These are phyloP conservation scores for Prinia subflava DNA, from an alignment of 2,113 vertebrate genomes.

Conservation along the genomic window DNA sequence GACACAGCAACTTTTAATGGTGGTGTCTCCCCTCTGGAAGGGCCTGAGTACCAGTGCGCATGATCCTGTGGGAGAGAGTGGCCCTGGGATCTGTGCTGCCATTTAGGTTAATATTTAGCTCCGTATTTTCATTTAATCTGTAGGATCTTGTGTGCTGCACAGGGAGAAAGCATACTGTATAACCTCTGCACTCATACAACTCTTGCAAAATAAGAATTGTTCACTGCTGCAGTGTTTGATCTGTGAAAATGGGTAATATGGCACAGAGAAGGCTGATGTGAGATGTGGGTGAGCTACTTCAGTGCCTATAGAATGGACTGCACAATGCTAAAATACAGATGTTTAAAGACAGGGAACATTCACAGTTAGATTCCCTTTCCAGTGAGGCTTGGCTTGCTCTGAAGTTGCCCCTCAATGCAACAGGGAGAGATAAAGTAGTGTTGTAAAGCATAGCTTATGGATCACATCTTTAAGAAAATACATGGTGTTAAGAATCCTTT, in stretches of 20 bases:
- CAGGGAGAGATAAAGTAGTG: background rate
- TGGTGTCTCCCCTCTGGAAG: background rate
- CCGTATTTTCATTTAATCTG: background rate
- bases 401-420: background rate
- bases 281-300: background rate
- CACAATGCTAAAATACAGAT: background rate
- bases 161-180: background rate
- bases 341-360: background rate
- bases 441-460: background rate
- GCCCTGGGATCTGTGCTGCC: background rate
- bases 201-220: background rate
- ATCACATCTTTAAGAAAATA: background rate
- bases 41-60: background rate
- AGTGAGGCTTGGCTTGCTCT: background rate
- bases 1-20: background rate
- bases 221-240: background rate
- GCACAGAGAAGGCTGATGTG: background rate
- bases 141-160: background rate
- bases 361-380: background rate
- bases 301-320: background rate
- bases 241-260: background rate
- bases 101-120: constrained; percentile 35
- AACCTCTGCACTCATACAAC: background rate
- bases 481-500: background rate
- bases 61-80: background rate